Percentiles rank a stretch among this genome's conserved stretches.
These are phyloP conservation scores for Haliclystus octoradiatus DNA, from an alignment of 30 jellyfish, hydroid and myxozoan species.

Conservation along the genomic window DNA sequence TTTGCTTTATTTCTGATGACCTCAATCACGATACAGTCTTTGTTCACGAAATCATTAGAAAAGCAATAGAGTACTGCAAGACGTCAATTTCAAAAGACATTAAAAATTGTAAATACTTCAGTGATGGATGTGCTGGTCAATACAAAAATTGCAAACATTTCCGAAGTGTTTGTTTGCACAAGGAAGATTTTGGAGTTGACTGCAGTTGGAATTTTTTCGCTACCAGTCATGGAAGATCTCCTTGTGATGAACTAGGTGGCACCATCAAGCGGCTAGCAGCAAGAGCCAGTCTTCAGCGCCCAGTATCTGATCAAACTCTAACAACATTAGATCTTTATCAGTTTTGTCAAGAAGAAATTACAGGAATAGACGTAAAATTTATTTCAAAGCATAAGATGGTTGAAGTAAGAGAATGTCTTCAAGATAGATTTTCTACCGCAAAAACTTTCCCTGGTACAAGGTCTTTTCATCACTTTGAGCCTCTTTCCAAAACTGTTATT, in stretches of 20 bases:
- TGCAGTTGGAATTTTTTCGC: conserved; percentile 65
- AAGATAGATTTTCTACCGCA: conserved; percentile 20
- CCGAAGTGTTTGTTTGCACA: conserved; percentile 37
- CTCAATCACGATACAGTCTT: conserved; percentile 32
- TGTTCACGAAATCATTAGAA: conserved; percentile 19
- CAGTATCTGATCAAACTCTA: conserved; percentile 21
- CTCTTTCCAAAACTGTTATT: conserved; percentile 6
- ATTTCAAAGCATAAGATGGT: conserved; percentile 9
- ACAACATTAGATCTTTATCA: conserved; percentile 16
- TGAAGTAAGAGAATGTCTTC: neutral
- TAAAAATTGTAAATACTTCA: conserved; percentile 15
- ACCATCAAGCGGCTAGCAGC: conserved; percentile 19
- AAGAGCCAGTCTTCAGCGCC: conserved; percentile 53
- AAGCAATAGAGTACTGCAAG: conserved; percentile 1
- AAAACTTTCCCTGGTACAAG: conserved; percentile 43
- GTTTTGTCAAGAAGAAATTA: conserved; percentile 18
- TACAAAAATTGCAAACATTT: conserved; percentile 53
- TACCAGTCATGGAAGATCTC: conserved; percentile 65
- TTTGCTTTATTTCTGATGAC: conserved; percentile 55
- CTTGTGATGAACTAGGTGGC: conserved; percentile 14
- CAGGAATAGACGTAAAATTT: conserved; percentile 2
- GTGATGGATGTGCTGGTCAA: conserved; percentile 82
- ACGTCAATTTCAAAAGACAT: conserved; percentile 4
- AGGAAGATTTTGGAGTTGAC: conserved; percentile 22
- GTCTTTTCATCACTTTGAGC: conserved; percentile 38